Percentiles rank a stretch among this genome's conserved stretches.
Conservation (phyloP, 2,888 invertebrate genomes). For the Aleiodes leptofemur region DNA sequence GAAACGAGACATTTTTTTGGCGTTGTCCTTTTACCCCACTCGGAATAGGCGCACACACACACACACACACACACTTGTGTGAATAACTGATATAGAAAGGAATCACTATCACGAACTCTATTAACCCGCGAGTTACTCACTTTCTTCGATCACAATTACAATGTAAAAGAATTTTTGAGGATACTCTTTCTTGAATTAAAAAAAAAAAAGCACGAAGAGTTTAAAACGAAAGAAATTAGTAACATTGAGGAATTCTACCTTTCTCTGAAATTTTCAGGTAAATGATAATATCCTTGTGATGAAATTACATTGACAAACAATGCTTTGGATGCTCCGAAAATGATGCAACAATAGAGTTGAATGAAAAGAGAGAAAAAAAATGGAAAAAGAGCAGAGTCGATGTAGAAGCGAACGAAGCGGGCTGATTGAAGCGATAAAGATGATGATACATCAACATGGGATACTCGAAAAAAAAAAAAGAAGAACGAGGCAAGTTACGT, state of each 20-base stretch:
- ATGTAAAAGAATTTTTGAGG: background rate
- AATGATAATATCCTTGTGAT: conserved; percentile 5
- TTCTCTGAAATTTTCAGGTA: too few species aligned
- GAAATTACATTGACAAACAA: conserved; percentile 13
- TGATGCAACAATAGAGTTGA: conserved; percentile 4
- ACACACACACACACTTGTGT: background rate
- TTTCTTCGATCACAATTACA: conserved; percentile 38
- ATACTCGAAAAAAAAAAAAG: conserved; percentile 5
- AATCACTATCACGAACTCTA: conserved; percentile 43
- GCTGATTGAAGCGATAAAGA: background rate
- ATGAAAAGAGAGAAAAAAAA: too few species aligned
- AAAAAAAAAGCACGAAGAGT: background rate
- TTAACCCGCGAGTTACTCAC: conserved; percentile 33
- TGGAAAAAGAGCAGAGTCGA: background rate
- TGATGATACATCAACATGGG: conserved; percentile 31
- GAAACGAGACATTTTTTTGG: conserved; percentile 63
- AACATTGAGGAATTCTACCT: too few species aligned
- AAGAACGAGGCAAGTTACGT: conserved; percentile 28
- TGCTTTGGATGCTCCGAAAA: background rate
- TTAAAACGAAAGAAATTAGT: background rate
- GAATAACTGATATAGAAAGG: conserved; percentile 40
- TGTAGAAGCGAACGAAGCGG: too few species aligned
- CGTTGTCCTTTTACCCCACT: conserved; percentile 47
- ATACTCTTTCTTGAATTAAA: background rate
- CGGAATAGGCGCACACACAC: background rate